A percentile compares a stretch with the other conserved stretches of the same genome.
Conservation (phyloP, 1,140 invertebrate genomes). For the Drosophila orena region DNA sequence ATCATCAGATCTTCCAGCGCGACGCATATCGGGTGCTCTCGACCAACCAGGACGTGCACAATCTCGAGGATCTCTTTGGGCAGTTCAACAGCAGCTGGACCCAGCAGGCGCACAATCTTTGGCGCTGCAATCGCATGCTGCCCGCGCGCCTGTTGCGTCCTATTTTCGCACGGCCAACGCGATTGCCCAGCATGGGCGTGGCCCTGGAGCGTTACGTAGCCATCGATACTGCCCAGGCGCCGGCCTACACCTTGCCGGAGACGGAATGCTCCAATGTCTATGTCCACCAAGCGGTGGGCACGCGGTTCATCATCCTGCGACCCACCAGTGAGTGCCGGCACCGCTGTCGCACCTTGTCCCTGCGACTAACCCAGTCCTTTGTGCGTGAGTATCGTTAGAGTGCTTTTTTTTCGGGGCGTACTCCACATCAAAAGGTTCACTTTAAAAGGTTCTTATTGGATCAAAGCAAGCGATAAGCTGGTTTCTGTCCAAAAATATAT, state of each 20-base stretch:
- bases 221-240: slow-evolving; percentile 88
- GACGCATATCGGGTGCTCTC: slow-evolving; percentile 86
- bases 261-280: slow-evolving; percentile 90
- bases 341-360: slow-evolving; percentile 87
- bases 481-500: too few relatives aligned
- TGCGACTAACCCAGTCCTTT: slow-evolving; percentile 87
- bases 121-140: slow-evolving; percentile 89
- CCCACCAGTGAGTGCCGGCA: slow-evolving; percentile 88
- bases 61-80: slow-evolving; percentile 80
- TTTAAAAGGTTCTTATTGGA: too few relatives aligned
- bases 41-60: slow-evolving; percentile 83
- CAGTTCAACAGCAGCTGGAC: slow-evolving; percentile 71
- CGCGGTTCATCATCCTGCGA: slow-evolving; percentile 87
- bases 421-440: neutral
- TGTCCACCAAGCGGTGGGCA: slow-evolving; percentile 88
- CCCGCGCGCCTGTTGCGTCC: slow-evolving; percentile 87
- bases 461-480: too few relatives aligned
- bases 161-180: slow-evolving; percentile 87
- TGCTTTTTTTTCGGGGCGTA: neutral
- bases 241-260: slow-evolving; percentile 87
- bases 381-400: slow-evolving; percentile 87
- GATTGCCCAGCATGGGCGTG: slow-evolving; percentile 85
- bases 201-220: slow-evolving; percentile 89
- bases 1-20: slow-evolving; percentile 85
- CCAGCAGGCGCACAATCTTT: slow-evolving; percentile 68